phyloP scores from a whole-genome alignment of 1,140 invertebrate genomes.

The Heterodera carotae region DNA sequence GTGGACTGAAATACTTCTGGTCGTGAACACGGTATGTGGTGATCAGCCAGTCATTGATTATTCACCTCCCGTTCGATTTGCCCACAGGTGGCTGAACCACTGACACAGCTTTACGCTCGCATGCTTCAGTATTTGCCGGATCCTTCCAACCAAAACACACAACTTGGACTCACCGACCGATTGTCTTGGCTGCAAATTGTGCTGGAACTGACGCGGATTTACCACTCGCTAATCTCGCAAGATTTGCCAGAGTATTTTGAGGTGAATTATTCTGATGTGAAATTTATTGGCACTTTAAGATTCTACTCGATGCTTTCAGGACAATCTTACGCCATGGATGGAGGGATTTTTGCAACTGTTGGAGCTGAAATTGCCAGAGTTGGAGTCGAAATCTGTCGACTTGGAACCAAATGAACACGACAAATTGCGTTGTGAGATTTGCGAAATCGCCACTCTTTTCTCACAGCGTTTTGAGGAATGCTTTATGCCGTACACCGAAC shows the following conservation, averaged over 20 bases:
- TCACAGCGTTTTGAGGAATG: slow-evolving; percentile 97
- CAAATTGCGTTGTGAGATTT: slow-evolving; percentile 86
- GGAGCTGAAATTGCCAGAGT: slow-evolving; percentile 37
- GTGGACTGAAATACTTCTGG: slow-evolving; percentile 43
- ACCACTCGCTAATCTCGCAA: slow-evolving; percentile 49
- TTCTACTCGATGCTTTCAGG: slow-evolving; percentile 29
- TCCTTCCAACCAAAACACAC: slow-evolving; percentile 24
- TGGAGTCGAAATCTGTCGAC: slow-evolving; percentile 70
- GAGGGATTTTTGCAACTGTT: slow-evolving; percentile 45
- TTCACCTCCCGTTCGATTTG: too few species aligned
- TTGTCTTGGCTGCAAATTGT: slow-evolving; percentile 44
- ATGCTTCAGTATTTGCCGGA: slow-evolving; percentile 40
- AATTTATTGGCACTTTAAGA: background rate
- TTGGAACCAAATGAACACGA: slow-evolving; percentile 79
- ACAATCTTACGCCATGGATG: slow-evolving; percentile 50
- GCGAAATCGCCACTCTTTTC: slow-evolving; percentile 89
- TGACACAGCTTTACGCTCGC: slow-evolving; percentile 39
- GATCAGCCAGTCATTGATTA: slow-evolving; percentile 7
- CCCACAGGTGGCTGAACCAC: slow-evolving; percentile 28
- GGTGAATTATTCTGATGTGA: slow-evolving; percentile 1
- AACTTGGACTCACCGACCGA: slow-evolving; percentile 18
- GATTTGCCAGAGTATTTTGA: slow-evolving; percentile 54
- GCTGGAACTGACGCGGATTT: slow-evolving; percentile 38
- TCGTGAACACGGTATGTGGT: slow-evolving; percentile 33
- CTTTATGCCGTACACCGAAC: slow-evolving; percentile 81